Evolutionary conservation across 2,113 vertebrate species (phyloP), one percentile per base, ranked within the genome.

Genomic region (Tragelaphus imberbis): DNA sequence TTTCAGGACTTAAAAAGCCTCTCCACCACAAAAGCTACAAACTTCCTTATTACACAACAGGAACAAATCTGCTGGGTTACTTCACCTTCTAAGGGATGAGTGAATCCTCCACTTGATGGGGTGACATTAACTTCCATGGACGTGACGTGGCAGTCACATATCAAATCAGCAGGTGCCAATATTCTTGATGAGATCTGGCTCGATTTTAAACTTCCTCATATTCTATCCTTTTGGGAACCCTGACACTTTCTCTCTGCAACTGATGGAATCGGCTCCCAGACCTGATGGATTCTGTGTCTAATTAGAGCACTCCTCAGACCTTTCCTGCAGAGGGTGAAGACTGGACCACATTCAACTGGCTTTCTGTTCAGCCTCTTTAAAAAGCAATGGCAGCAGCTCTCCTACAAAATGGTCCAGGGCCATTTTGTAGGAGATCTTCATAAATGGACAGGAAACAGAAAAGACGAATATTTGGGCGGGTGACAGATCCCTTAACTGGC

Each of bases 401-500:
- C 90, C 94, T 97, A 85, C 93, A 88, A 88, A 97, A 95, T 44
- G 86, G 88, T 86, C 90, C 61, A 88, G 75, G 96, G 98, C 98
- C n/a, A n/a, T n/a, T n/a, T n/a, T n/a, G 98, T 95, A 96, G 98
- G 98, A 93, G 97, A 98, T 98, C 98, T 98, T 99, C 98, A 96
- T 98, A 98, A 99, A 98, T 99, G 98, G 98, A 98, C 99, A 99
- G 99, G 99, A 99, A 99, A 98, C 98, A 98, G 98, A 98, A 99
- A 98, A 99, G 99, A 99, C 98, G 99, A 99, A 99, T 99, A 99
- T 99, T 99, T 99, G 99, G 99, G 99, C 99, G 99, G 99, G 99
- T 99, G 99, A 99, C 99, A 99, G 99, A 99, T 99, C 99, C 98
- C 98, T 98, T 99, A 99, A 99, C 99, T 99, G 99, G 99, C 99